Percentiles rank a stretch among this genome's conserved stretches.
phyloP scores from a whole-genome alignment of 2,888 invertebrate species.

The Drosophila borborema region DNA sequence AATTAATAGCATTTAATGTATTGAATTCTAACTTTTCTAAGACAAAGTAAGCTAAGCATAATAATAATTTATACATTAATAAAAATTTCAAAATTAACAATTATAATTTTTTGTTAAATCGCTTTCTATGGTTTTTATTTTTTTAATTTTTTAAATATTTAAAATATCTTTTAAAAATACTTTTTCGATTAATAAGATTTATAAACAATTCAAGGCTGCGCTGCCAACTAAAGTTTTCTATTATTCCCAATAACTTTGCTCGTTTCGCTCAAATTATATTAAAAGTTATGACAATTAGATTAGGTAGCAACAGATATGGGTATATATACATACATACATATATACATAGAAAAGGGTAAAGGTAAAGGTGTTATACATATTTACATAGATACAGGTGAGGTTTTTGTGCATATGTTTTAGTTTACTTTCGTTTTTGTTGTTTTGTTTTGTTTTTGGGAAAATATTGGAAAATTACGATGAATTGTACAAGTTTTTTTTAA shows the following conservation, averaged over 20 bases:
- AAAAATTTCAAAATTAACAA: too few relatives aligned
- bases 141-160: too few relatives aligned
- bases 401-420: constrained; percentile 58
- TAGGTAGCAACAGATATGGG: constrained; percentile 8
- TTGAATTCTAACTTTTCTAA: too few relatives aligned
- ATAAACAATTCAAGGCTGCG: background rate
- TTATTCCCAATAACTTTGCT: background rate
- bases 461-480: constrained; percentile 31
- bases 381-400: constrained; percentile 45
- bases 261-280: background rate
- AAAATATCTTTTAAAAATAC: background rate
- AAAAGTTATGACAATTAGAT: constrained; percentile 2
- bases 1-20: too few relatives aligned
- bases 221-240: background rate
- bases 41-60: too few relatives aligned
- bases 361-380: constrained; percentile 42
- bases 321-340: constrained; percentile 31
- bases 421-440: constrained; percentile 27
- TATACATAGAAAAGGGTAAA: background rate
- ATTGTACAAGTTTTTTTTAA: constrained; percentile 17
- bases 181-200: background rate
- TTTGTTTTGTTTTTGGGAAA: constrained; percentile 27
- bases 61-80: too few relatives aligned
- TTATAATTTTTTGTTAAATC: too few relatives aligned
- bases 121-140: too few relatives aligned